Percentiles rank a stretch among this genome's conserved stretches.
Evolutionary conservation across 2,888 invertebrate genomes (phyloP).

Genomic region (Amblyjoppa fuscipennis): DNA sequence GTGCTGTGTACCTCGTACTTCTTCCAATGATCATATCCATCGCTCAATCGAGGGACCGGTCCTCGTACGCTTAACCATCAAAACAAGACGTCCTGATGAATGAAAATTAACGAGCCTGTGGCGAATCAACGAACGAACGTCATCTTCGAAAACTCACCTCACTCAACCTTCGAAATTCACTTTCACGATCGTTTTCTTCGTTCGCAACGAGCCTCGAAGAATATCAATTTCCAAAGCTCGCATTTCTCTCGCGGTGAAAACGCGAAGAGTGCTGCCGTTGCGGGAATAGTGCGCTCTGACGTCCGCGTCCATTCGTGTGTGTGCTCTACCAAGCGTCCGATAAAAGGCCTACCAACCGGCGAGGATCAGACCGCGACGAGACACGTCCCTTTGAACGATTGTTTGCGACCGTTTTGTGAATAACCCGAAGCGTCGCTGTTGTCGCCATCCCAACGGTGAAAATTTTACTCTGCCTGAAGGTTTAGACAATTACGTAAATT

Average conservation of each 20-base stretch:
- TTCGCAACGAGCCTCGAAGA: not conserved
- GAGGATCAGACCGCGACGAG: not conserved
- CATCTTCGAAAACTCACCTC: constrained; percentile 8
- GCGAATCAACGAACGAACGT: not conserved
- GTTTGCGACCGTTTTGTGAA: not conserved
- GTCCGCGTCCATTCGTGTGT: not conserved
- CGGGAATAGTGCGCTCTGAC: constrained; percentile 1
- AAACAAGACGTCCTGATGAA: constrained; percentile 38
- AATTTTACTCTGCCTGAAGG: not conserved
- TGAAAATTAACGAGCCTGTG: constrained; percentile 11
- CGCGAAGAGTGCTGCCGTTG: constrained; percentile 17
- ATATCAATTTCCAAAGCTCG: constrained; percentile 8
- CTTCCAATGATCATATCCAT: constrained; percentile 76
- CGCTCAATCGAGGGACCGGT: constrained; percentile 53
- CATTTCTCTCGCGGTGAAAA: constrained; percentile 37
- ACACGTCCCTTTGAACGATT: not conserved
- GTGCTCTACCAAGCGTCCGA: not conserved
- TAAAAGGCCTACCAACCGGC: constrained; percentile 11
- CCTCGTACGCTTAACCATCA: constrained; percentile 60
- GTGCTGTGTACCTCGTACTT: constrained; percentile 65
- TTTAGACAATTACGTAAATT: not conserved
- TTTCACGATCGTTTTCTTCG: not conserved
- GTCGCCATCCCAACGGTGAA: not conserved
- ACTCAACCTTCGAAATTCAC: not conserved
- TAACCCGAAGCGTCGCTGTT: not conserved